phyloP scores from a whole-genome alignment of 1,140 invertebrate species.

The Palaemon carinicauda region DNA sequence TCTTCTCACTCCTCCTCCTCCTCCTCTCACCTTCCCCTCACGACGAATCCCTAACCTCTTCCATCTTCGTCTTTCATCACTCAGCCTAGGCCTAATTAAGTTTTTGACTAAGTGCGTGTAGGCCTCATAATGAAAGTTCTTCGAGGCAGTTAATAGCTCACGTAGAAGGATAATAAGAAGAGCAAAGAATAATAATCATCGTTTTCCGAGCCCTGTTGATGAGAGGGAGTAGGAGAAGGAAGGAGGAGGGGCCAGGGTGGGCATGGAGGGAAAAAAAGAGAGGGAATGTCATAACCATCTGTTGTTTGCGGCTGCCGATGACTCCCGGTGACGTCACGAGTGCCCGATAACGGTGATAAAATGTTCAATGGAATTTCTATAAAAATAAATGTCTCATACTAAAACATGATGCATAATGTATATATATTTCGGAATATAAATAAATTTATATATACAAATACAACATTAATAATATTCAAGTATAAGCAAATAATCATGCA shows the following conservation, averaged over 20 bases:
- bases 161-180: conserved; percentile 34
- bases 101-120: conserved; percentile 48
- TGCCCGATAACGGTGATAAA: background rate
- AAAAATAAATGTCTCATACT: too few species aligned
- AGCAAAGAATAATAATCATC: conserved; percentile 10
- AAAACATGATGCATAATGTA: background rate
- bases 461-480: too few species aligned
- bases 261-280: background rate
- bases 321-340: background rate
- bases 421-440: too few species aligned
- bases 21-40: background rate
- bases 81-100: conserved; percentile 47
- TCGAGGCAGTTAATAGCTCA: conserved; percentile 23
- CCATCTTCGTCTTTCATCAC: conserved; percentile 37
- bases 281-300: background rate
- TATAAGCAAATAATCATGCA: too few species aligned
- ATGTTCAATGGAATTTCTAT: too few species aligned
- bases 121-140: conserved; percentile 47
- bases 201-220: background rate
- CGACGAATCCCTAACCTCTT: background rate
- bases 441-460: too few species aligned
- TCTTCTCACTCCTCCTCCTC: background rate
- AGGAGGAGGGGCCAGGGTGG: background rate
- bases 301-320: background rate
- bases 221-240: background rate